Base-by-base conservation (phyloP, 2,113 vertebrate genomes). In the Amazona guildingii region DNA sequence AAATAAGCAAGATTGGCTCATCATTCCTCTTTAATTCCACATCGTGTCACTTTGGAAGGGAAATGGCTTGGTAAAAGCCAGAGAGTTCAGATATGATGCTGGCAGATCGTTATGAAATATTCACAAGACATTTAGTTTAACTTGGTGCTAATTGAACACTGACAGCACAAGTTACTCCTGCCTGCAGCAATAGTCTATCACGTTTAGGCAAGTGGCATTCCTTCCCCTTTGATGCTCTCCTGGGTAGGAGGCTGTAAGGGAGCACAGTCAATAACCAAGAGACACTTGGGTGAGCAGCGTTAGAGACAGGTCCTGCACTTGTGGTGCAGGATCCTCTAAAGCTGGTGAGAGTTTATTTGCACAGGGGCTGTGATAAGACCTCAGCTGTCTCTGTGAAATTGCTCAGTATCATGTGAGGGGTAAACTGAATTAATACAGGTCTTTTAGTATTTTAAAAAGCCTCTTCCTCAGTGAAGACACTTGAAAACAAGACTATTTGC, bases 51-150 rank as follows among this genome's bases (percentile, higher is more conserved):
- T 95, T 95, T 95, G 94, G 95, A 96, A 96, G 75, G 95, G 91
- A 95, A 96, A 97, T 96, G 95, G 92, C 87, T 97, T 96, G 94
- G 93, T 97, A 96, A 97, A 96, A 97, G 95, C 96, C 97, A 94
- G 91, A 61, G 95, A 97, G 96, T 97, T 97, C 97, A 97, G 93
- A 96, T 94, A 89, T 20, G 91, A 96, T 75, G 95, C 92, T 93
- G 94, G 95, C 96, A 97, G 97, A 97, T 95, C 95, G 62, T 97
- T 97, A 97, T 97, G 96, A 97, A 97, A 97, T 97, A 97, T 97
- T 97, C 96, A 97, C 96, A 97, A 97, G 96, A 93, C 95, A 96
- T 97, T 97, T 96, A 96, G 95, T 97, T 97, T 97, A 97, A 97
- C 91, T 97, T 90, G 75, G 95, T 96, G 95, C 94, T 97, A 97